A percentile compares a stretch with the other conserved stretches of the same genome.
phyloP scores from a whole-genome alignment of 2,888 invertebrate genomes.

The Hofmannophila pseudospretella region DNA sequence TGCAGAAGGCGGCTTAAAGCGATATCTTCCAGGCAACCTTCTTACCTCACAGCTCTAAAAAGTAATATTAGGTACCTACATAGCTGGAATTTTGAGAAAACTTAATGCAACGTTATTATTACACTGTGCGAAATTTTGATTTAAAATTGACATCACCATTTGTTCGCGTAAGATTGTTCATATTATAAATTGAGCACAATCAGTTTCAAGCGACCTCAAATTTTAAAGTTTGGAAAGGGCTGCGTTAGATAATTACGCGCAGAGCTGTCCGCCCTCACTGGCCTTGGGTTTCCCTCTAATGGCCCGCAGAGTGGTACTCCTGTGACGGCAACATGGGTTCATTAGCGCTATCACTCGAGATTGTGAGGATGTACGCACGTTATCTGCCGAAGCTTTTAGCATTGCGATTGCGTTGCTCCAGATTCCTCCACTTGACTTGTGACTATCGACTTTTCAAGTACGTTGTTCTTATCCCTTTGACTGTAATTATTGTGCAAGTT shows the following conservation, averaged over 20 bases:
- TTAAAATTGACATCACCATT: no score
- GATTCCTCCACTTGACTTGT: constrained; percentile 18
- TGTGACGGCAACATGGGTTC: constrained; percentile 70
- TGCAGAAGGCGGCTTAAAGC: no score
- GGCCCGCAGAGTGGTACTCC: constrained; percentile 53
- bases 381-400: constrained; percentile 70
- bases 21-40: no score
- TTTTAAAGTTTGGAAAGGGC: no score
- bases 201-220: no score
- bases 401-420: constrained; percentile 49
- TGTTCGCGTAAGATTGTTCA: no score
- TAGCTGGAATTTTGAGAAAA: no score
- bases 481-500: constrained; percentile 6
- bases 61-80: no score
- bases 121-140: no score
- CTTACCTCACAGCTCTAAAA: no score
- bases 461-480: constrained; percentile 9
- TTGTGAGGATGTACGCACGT: constrained; percentile 48
- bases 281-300: constrained; percentile 59
- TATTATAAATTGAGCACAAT: no score
- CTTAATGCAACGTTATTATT: no score
- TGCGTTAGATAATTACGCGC: constrained; percentile 58
- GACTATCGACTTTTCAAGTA: constrained; percentile 8
- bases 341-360: constrained; percentile 70
- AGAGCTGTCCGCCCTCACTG: constrained; percentile 55